Conservation (phyloP, 2,888 invertebrate species). For the Leptodirus hochenwartii region DNA sequence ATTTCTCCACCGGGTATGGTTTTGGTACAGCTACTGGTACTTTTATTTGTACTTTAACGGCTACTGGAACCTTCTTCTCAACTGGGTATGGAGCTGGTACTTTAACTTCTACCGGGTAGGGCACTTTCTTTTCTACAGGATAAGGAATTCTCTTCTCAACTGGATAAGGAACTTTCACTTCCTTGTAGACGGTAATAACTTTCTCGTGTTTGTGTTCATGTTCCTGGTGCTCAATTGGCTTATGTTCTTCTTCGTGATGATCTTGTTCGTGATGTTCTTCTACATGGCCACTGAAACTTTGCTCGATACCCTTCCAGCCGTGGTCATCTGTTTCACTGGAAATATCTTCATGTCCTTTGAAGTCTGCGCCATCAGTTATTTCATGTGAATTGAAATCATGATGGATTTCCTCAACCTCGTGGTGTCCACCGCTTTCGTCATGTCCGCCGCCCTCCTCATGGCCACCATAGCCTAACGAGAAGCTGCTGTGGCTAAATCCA, state of each 20-base stretch:
- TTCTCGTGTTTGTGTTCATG: conserved; percentile 5
- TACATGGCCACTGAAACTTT: neutral
- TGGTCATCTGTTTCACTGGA: neutral
- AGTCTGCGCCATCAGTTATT: conserved; percentile 2
- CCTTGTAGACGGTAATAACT: conserved; percentile 37
- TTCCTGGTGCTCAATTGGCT: too few species aligned
- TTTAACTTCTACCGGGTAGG: conserved; percentile 21
- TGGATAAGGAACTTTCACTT: conserved; percentile 41
- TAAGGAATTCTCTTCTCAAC: conserved; percentile 47
- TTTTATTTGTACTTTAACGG: conserved; percentile 42
- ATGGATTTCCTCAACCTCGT: conserved; percentile 1
- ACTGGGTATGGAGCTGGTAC: conserved; percentile 40
- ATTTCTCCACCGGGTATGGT: conserved; percentile 57
- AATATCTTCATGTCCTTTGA: neutral
- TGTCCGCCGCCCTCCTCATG: conserved; percentile 5
- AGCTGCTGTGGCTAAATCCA: conserved; percentile 30
- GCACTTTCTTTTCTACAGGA: conserved; percentile 33
- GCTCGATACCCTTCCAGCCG: neutral
- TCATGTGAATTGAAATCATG: neutral
- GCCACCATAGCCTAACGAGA: conserved; percentile 4
- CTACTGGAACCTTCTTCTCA: conserved; percentile 45
- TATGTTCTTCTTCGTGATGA: conserved; percentile 24
- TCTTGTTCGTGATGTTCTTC: neutral
- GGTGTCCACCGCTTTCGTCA: conserved; percentile 6
- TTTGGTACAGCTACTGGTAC: conserved; percentile 24